Percentiles rank a stretch among this genome's conserved stretches.
Conservation (phyloP, 37 sponge, comb jelly and placozoan genomes). For the Spongilla lacustris region DNA sequence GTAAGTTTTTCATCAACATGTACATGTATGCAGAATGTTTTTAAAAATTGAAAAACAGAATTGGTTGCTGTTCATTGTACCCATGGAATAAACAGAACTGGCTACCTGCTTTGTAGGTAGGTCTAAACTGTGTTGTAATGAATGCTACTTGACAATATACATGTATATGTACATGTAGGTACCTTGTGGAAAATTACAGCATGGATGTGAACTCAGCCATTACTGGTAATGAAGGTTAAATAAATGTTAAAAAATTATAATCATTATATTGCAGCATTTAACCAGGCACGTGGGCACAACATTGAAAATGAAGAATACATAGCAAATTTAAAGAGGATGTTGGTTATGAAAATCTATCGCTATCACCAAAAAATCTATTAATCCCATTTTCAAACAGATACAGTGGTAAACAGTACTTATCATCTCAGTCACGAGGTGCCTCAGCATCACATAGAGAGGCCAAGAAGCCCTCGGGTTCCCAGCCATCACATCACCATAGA, state of each 20-base stretch:
- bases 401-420: not conserved
- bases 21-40: no score
- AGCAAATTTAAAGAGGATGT: conserved; percentile 55
- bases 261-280: conserved; percentile 40
- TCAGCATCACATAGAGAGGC: not conserved
- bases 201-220: conserved; percentile 53
- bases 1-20: not conserved
- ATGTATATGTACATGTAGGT: conserved; percentile 13
- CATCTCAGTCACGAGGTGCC: not conserved
- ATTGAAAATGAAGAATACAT: conserved; percentile 85
- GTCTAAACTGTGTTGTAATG: not conserved
- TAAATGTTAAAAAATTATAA: not conserved
- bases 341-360: not conserved
- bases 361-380: not conserved
- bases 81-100: conserved; percentile 91
- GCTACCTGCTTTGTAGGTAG: conserved; percentile 85
- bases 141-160: not conserved
- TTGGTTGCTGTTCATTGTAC: conserved; percentile 91
- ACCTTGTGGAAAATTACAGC: conserved; percentile 46
- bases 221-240: conserved; percentile 26
- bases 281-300: conserved; percentile 59
- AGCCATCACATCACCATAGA: no score
- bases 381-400: no score
- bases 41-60: not conserved
- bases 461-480: not conserved